Conservation (phyloP, 2,113 vertebrate species). For the Strix uralensis region DNA sequence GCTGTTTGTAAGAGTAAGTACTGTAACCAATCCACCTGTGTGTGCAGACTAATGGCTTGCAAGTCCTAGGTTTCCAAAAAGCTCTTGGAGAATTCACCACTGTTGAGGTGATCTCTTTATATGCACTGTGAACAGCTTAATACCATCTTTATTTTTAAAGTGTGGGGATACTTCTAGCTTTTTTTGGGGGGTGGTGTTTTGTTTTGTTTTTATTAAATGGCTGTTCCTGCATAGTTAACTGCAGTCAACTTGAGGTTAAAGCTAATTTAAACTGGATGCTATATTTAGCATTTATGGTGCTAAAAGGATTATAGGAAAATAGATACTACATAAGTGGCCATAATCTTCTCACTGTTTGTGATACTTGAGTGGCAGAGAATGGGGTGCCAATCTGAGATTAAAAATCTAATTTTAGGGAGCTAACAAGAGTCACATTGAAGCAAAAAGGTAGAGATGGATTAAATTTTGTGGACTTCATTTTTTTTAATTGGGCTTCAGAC, state of each 20-base stretch:
- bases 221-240: background rate
- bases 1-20: background rate
- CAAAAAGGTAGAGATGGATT: conserved; percentile 26
- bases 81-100: background rate
- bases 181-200: background rate
- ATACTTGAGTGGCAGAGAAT: conserved; percentile 42
- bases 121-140: background rate
- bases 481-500: background rate
- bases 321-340: conserved; percentile 53
- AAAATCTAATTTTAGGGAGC: conserved; percentile 63
- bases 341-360: conserved; percentile 63
- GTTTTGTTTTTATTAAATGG: background rate
- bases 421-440: conserved; percentile 43
- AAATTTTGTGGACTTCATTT: conserved; percentile 3
- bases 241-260: conserved; percentile 5
- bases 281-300: conserved; percentile 55
- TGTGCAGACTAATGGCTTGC: background rate
- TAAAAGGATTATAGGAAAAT: conserved; percentile 64
- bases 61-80: background rate
- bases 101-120: background rate
- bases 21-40: background rate
- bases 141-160: background rate
- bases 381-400: conserved; percentile 60
- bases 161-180: background rate
- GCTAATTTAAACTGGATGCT: conserved; percentile 31